Percentiles rank a stretch among this genome's conserved stretches.
These are phyloP conservation scores for Narcine bancroftii DNA, from an alignment of 2,113 vertebrate species.

Conservation along the genomic window DNA sequence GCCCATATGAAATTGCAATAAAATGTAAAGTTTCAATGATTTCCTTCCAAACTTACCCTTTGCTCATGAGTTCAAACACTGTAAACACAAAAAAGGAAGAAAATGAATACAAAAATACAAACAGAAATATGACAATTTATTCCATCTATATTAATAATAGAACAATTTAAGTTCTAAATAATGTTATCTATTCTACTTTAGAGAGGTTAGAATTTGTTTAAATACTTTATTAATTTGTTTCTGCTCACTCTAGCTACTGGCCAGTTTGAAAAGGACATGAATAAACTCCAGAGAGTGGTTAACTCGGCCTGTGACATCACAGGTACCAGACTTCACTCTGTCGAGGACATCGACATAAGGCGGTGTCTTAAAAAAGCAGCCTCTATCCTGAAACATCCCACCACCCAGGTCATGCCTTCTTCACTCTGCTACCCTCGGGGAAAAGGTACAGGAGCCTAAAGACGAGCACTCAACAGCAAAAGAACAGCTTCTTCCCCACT, in stretches of 20 bases:
- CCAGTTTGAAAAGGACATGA: background rate
- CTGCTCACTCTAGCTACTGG: background rate
- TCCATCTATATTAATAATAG: background rate
- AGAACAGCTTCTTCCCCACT: too few species aligned
- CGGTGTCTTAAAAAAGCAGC: too few species aligned
- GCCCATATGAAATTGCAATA: background rate
- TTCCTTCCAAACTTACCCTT: conserved; percentile 76
- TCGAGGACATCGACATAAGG: too few species aligned
- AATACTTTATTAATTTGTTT: background rate
- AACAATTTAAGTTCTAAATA: background rate
- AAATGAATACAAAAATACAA: background rate
- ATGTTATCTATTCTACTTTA: background rate
- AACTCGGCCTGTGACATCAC: too few species aligned
- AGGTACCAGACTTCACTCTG: too few species aligned
- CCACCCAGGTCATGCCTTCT: too few species aligned
- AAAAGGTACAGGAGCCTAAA: too few species aligned
- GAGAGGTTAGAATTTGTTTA: background rate
- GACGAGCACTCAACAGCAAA: too few species aligned
- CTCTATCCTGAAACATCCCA: too few species aligned
- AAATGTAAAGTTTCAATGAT: background rate
- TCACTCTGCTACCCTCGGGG: too few species aligned
- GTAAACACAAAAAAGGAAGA: conserved; percentile 51
- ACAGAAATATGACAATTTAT: background rate
- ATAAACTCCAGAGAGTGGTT: too few species aligned
- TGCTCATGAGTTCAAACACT: conserved; percentile 95